A percentile compares a stretch with the other conserved stretches of the same genome.
Evolutionary conservation across 2,797 vertebrate species (phyloP).

Genomic region (Calcarius lapponicus): DNA sequence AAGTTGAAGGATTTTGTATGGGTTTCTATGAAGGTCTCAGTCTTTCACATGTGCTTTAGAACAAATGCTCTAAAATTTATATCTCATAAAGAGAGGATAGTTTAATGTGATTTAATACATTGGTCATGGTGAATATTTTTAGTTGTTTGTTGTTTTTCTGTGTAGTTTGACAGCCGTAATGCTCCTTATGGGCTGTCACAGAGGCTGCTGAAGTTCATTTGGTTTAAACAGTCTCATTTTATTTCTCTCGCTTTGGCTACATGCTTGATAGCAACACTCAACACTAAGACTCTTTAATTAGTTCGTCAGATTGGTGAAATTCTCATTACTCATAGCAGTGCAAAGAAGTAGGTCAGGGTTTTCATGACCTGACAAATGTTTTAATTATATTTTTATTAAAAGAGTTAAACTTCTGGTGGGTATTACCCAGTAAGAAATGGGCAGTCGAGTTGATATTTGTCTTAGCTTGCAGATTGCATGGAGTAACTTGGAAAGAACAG

Average conservation of each 20-base stretch:
- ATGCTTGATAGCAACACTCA: not conserved
- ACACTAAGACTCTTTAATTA: not conserved
- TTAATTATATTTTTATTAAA: not conserved
- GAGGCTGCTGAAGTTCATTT: not conserved
- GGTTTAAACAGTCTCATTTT: not conserved
- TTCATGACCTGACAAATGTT: not conserved
- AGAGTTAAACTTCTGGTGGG: not conserved
- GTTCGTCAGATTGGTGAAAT: not conserved
- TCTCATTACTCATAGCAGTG: not conserved
- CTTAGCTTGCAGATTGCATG: not conserved
- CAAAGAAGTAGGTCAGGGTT: not conserved
- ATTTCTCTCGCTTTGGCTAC: not conserved
- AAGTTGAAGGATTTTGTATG: not conserved
- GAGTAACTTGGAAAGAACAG: not conserved
- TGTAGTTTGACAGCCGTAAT: not conserved
- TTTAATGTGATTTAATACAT: not conserved
- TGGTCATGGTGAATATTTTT: not conserved
- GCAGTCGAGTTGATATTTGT: not conserved
- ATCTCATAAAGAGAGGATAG: not conserved
- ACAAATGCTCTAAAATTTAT: not conserved
- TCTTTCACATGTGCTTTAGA: not conserved
- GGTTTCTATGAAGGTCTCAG: not conserved
- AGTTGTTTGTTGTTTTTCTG: not conserved
- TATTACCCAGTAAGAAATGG: not conserved
- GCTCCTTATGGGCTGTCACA: not conserved